Evolutionary conservation across 1,140 invertebrate genomes (phyloP).

Genomic region (Stegodyphus dumicola): DNA sequence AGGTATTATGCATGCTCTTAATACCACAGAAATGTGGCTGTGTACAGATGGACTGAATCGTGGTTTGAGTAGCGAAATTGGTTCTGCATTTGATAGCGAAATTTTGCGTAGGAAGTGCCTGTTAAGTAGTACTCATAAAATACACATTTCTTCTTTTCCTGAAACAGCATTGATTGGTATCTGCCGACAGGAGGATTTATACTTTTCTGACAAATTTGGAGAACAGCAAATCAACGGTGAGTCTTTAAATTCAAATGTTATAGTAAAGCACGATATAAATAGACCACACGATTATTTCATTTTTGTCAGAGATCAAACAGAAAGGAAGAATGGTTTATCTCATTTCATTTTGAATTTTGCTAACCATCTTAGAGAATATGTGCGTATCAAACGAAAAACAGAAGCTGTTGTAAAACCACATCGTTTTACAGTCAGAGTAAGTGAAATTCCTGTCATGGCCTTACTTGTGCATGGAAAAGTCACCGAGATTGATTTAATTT

Average conservation of each 20-base stretch:
- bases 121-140: background rate
- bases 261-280: slow-evolving; percentile 10
- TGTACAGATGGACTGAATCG: slow-evolving; percentile 66
- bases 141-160: slow-evolving; percentile 5
- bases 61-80: slow-evolving; percentile 66
- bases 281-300: slow-evolving; percentile 20
- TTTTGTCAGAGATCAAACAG: slow-evolving; percentile 14
- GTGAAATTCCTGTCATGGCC: slow-evolving; percentile 67
- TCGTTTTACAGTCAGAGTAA: slow-evolving; percentile 26
- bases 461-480: slow-evolving; percentile 68
- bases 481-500: slow-evolving; percentile 66
- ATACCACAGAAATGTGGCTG: slow-evolving; percentile 69
- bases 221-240: background rate
- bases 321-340: background rate
- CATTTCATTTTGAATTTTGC: slow-evolving; percentile 15
- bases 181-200: slow-evolving; percentile 5
- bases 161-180: slow-evolving; percentile 53
- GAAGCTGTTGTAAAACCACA: background rate
- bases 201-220: slow-evolving; percentile 21
- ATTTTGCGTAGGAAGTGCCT: background rate
- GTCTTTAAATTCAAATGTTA: background rate
- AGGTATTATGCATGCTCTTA: slow-evolving; percentile 64
- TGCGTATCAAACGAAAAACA: background rate
- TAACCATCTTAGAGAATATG: background rate
- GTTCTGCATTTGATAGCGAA: slow-evolving; percentile 64